Percentiles rank a stretch among this genome's conserved stretches.
Conservation (phyloP, 2,113 vertebrate species). For the Gallinago paraguaiae region DNA sequence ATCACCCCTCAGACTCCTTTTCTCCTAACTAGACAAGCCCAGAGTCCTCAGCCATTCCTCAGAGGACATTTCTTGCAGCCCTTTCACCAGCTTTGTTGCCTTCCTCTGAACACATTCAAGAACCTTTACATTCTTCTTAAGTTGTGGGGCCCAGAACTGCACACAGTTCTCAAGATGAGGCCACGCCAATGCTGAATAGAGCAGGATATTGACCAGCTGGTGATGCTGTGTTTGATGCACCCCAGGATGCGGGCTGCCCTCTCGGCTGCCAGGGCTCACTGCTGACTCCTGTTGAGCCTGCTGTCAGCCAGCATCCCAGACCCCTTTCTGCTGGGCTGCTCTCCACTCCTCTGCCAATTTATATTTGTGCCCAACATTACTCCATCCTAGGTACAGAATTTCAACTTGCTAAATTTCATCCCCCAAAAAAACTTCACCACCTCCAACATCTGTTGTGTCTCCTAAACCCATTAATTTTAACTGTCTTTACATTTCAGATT, state of each 20-base stretch:
- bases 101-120: background rate
- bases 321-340: background rate
- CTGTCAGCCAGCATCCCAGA: background rate
- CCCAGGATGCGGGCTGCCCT: background rate
- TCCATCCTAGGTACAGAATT: background rate
- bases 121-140: background rate
- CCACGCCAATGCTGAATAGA: background rate
- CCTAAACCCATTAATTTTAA: background rate
- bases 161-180: background rate
- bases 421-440: background rate
- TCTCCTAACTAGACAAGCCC: background rate
- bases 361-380: background rate
- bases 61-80: background rate
- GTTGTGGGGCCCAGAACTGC: background rate
- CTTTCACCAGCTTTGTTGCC: background rate
- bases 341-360: background rate
- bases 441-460: background rate
- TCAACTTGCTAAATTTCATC: background rate
- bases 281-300: background rate
- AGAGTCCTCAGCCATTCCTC: background rate
- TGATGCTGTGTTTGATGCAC: background rate
- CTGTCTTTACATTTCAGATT: background rate
- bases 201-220: background rate
- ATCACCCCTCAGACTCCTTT: background rate
- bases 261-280: background rate